A percentile compares a stretch with the other conserved stretches of the same genome.
Evolutionary conservation across 2,888 invertebrate species (phyloP).

Genomic region (Nasonovia ribisnigri): DNA sequence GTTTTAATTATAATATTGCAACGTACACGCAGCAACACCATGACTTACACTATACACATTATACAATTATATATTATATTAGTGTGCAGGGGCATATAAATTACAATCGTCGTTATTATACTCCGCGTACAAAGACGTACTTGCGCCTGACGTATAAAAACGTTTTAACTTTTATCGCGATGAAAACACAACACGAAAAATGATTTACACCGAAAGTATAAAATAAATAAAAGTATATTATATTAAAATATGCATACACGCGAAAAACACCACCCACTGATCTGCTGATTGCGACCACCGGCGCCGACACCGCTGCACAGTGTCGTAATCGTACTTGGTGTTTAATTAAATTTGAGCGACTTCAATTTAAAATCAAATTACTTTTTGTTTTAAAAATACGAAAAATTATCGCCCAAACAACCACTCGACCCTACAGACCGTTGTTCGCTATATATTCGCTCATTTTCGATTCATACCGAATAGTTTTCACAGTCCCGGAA

Average conservation of each 20-base stretch:
- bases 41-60: background rate
- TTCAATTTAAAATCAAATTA: conserved; percentile 9
- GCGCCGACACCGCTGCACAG: background rate
- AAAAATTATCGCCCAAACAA: background rate
- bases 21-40: background rate
- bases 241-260: background rate
- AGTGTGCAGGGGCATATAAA: background rate
- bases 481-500: background rate
- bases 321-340: background rate
- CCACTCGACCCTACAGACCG: no score
- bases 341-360: background rate
- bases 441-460: background rate
- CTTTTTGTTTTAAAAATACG: background rate
- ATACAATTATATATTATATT: background rate
- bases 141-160: background rate
- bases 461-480: background rate
- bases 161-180: background rate
- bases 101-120: background rate
- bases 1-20: conserved; percentile 43
- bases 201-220: conserved; percentile 9
- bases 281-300: background rate
- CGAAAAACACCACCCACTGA: background rate
- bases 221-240: background rate
- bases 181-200: conserved; percentile 6
- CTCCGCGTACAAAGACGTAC: background rate